These are phyloP conservation scores for Heteromurus nitidus DNA, from an alignment of 2,888 invertebrate genomes.

Conservation along the genomic window DNA sequence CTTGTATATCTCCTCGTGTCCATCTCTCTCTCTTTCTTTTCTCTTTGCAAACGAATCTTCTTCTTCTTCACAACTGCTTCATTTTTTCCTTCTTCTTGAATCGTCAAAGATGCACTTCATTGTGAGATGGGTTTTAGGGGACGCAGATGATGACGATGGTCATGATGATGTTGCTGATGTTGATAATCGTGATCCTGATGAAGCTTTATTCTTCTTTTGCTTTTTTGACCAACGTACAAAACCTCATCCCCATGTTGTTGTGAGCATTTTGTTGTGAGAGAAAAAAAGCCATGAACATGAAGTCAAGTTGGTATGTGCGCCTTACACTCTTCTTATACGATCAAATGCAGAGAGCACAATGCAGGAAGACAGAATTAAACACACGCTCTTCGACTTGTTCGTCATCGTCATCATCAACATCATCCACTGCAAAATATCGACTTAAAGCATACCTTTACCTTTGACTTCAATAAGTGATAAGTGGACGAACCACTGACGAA, in stretches of 20 bases:
- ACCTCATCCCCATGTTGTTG: no score
- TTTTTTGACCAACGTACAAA: neutral
- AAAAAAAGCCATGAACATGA: neutral
- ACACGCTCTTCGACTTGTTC: slow-evolving; percentile 34
- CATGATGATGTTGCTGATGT: slow-evolving; percentile 37
- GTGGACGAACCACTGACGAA: slow-evolving; percentile 51
- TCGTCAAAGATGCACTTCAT: slow-evolving; percentile 34
- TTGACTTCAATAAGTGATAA: slow-evolving; percentile 56
- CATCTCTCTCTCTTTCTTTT: slow-evolving; percentile 19
- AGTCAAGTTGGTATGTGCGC: neutral
- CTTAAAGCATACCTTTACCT: slow-evolving; percentile 36
- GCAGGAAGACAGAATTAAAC: slow-evolving; percentile 5
- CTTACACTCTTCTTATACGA: neutral
- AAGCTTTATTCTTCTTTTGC: slow-evolving; percentile 26
- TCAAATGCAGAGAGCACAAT: neutral
- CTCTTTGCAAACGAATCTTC: neutral
- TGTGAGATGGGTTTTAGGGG: slow-evolving; percentile 26
- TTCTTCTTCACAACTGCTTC: slow-evolving; percentile 37
- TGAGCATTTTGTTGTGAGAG: slow-evolving; percentile 4
- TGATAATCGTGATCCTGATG: slow-evolving; percentile 43
- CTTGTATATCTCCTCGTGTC: slow-evolving; percentile 28
- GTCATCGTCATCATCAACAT: slow-evolving; percentile 31
- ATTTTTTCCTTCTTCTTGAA: slow-evolving; percentile 33
- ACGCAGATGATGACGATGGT: slow-evolving; percentile 35
- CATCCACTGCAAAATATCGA: slow-evolving; percentile 29